These are phyloP conservation scores for Papilio xuthus DNA, from an alignment of 1,140 invertebrate genomes.

Conservation along the genomic window DNA sequence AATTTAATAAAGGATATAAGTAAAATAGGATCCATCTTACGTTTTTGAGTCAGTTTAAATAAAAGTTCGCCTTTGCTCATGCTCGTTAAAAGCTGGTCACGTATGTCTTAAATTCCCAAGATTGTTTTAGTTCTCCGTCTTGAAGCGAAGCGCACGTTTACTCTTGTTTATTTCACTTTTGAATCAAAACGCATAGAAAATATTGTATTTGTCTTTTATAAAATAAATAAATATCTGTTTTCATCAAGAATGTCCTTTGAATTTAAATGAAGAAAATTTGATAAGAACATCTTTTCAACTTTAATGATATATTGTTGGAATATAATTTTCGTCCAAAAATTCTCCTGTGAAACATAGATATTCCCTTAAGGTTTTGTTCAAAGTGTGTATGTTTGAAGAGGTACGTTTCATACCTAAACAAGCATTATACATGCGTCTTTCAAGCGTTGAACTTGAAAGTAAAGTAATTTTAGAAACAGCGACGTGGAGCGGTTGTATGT, in stretches of 20 bases:
- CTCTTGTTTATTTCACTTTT: slow-evolving; percentile 28
- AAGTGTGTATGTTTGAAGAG: not conserved
- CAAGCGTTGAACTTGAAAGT: slow-evolving; percentile 11
- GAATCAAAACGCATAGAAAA: slow-evolving; percentile 3
- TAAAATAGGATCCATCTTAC: not conserved
- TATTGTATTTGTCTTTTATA: slow-evolving; percentile 10
- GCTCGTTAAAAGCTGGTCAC: slow-evolving; percentile 34
- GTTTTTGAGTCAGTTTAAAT: slow-evolving; percentile 15
- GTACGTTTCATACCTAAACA: not conserved
- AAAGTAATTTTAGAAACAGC: slow-evolving; percentile 34
- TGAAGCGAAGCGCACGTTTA: slow-evolving; percentile 18
- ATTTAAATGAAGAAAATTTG: not conserved
- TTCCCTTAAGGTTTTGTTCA: not conserved
- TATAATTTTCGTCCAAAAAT: not conserved
- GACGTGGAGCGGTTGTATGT: not conserved
- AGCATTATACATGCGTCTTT: not conserved
- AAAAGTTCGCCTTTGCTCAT: slow-evolving; percentile 26
- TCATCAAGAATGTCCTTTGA: not conserved
- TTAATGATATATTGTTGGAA: no score
- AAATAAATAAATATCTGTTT: not conserved
- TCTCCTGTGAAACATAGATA: not conserved
- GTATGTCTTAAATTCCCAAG: slow-evolving; percentile 37
- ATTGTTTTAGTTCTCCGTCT: slow-evolving; percentile 38
- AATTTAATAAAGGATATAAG: not conserved
- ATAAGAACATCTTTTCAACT: not conserved